Evolutionary conservation across 2,113 vertebrate genomes (phyloP).

Genomic region (Syngnathoides biaculeatus): DNA sequence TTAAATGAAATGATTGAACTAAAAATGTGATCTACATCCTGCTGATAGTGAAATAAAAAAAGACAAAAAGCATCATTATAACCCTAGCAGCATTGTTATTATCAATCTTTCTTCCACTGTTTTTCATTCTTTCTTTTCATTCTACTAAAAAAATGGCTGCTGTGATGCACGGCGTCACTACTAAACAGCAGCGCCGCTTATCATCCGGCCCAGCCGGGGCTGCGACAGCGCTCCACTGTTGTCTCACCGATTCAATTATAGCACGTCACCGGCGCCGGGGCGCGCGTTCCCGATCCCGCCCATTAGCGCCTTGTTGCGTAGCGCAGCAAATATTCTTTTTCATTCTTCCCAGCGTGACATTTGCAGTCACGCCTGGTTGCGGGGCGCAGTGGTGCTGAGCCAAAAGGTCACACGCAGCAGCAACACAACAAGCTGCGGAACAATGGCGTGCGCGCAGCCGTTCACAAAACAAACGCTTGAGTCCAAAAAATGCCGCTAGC

Average conservation of each 20-base stretch:
- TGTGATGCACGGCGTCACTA: constrained; percentile 22
- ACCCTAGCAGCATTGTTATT: too few relatives aligned
- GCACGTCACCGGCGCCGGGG: constrained; percentile 30
- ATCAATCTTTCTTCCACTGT: background rate
- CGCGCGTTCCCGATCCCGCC: constrained; percentile 34
- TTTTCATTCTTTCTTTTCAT: constrained; percentile 37
- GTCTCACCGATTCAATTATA: constrained; percentile 54
- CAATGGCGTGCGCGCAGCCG: constrained; percentile 3
- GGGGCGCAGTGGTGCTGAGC: background rate
- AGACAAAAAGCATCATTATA: too few relatives aligned
- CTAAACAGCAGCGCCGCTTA: constrained; percentile 42
- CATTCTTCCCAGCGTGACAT: constrained; percentile 9
- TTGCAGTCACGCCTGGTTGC: constrained; percentile 13
- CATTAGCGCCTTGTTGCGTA: constrained; percentile 24
- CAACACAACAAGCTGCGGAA: background rate
- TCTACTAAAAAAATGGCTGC: constrained; percentile 28
- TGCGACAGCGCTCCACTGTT: constrained; percentile 40
- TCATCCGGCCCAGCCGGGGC: constrained; percentile 31
- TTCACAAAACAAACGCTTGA: constrained; percentile 5
- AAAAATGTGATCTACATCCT: background rate
- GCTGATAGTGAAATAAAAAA: background rate
- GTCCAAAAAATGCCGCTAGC: background rate
- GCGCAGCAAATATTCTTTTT: constrained; percentile 13
- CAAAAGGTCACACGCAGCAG: constrained; percentile 17
- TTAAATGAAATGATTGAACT: too few relatives aligned